These are phyloP conservation scores for Laothoe populi DNA, from an alignment of 2,888 invertebrate species.

Conservation along the genomic window DNA sequence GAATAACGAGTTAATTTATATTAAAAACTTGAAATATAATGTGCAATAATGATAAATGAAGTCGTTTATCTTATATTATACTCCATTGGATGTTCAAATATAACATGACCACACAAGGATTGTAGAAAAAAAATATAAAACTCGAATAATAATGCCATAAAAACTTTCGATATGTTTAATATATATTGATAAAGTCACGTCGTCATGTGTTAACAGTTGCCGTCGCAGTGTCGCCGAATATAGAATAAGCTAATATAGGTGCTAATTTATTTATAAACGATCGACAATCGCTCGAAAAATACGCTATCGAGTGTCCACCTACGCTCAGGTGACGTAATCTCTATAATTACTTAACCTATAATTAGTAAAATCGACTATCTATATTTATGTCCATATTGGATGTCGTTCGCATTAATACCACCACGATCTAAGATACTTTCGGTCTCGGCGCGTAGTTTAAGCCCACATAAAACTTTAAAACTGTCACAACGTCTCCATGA, in stretches of 20 bases:
- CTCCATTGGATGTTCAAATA: conserved; percentile 41
- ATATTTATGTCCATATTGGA: conserved; percentile 16
- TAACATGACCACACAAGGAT: conserved; percentile 41
- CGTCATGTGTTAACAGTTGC: conserved; percentile 32
- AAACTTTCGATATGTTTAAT: conserved; percentile 32
- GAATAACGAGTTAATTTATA: conserved; percentile 37
- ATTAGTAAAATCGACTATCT: conserved; percentile 18
- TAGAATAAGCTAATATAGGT: conserved; percentile 34
- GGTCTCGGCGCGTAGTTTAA: not conserved
- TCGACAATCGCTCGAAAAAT: conserved; percentile 36
- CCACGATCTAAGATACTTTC: not conserved
- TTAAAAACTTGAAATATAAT: conserved; percentile 40
- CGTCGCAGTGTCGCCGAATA: conserved; percentile 37
- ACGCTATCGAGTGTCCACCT: conserved; percentile 33
- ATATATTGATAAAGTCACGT: conserved; percentile 18
- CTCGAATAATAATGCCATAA: conserved; percentile 41
- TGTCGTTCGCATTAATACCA: conserved; percentile 9
- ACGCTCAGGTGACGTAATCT: conserved; percentile 37
- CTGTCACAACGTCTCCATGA: conserved; percentile 52
- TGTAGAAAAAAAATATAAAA: conserved; percentile 38
- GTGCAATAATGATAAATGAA: conserved; percentile 44
- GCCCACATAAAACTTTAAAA: conserved; percentile 19
- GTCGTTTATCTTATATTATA: conserved; percentile 37
- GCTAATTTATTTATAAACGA: conserved; percentile 41
- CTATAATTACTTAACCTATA: conserved; percentile 22